These are phyloP conservation scores for Teinopalpus imperialis DNA, from an alignment of 2,888 invertebrate genomes.

Conservation along the genomic window DNA sequence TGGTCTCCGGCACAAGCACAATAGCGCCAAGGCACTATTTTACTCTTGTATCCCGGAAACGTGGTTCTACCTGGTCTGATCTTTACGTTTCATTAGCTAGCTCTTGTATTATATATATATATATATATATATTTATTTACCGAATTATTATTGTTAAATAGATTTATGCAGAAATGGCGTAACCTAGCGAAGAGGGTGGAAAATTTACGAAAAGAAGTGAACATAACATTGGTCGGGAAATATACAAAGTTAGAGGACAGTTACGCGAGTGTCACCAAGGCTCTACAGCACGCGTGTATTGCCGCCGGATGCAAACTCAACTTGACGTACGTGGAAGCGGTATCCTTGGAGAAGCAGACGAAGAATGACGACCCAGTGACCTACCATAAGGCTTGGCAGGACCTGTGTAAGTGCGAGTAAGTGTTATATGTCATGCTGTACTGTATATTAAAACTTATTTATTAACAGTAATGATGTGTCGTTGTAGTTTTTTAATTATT, in stretches of 20 bases:
- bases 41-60: too few relatives aligned
- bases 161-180: conserved; percentile 94
- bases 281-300: conserved; percentile 95
- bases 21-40: too few relatives aligned
- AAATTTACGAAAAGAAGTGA: conserved; percentile 90
- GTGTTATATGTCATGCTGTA: conserved; percentile 51
- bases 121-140: too few relatives aligned
- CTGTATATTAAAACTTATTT: too few relatives aligned
- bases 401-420: conserved; percentile 92
- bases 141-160: too few relatives aligned
- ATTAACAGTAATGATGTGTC: too few relatives aligned
- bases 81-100: too few relatives aligned
- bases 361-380: conserved; percentile 88
- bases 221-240: conserved; percentile 97
- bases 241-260: conserved; percentile 98
- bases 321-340: conserved; percentile 95
- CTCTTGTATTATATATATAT: too few relatives aligned
- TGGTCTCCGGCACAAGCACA: too few relatives aligned
- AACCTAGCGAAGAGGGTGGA: conserved; percentile 93
- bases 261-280: conserved; percentile 97
- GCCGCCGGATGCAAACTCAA: conserved; percentile 92
- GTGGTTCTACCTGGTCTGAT: too few relatives aligned
- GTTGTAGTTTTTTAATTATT: too few relatives aligned
- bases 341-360: conserved; percentile 90
- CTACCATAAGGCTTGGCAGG: conserved; percentile 97